Evolutionary conservation across 2,888 invertebrate species (phyloP), one percentile per base, ranked within the genome.

Genomic region (Ormyrus labotus): DNA sequence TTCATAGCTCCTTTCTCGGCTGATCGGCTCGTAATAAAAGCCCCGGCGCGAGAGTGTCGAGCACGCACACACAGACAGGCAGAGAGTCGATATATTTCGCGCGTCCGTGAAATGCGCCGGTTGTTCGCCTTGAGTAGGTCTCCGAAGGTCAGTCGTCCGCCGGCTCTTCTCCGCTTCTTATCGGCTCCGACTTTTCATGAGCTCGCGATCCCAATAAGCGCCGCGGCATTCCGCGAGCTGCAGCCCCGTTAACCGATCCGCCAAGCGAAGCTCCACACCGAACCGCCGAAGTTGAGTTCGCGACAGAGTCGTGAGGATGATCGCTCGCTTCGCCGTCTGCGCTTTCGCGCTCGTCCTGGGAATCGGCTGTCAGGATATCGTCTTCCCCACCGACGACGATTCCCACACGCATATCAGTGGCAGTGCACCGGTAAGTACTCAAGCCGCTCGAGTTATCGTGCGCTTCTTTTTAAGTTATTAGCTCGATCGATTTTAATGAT

Each of bases 341-440:
- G 48, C 53, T 0, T 6, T 63, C n/a, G 51, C 48, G 34, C 9
- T 47, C 6, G 10, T 47, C 19, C 19, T 57, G 10, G 11, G 7
- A 19, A 6, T 6, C 51, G 5, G 55, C 47, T 55, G 63, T 34
- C 81, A 88, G 69, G 88, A 89, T 65, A 83, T 89, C 63, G 60
- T 83, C n/a, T 89, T 86, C 81, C 89, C 89, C 55, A 75, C 69
- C 5, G 84, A 87, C 10, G 87, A 87, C 69, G 85, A 86, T 19
- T 65, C 61, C 6, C 8, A 73, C 11, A 45, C 83, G 9, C 84
- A 85, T 55, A 63, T 87, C 34, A 87, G 86, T 76, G 87, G 83
- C 9, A 84, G 83, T 6, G 73, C 69, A 74, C 78, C 83, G 65
- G 74, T 55, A 79, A 85, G 85, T 82, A 71, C 70, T 34, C 4